Percentiles rank a stretch among this genome's conserved stretches.
Conservation (phyloP, 2,113 vertebrate species). For the Pollachius pollachius region DNA sequence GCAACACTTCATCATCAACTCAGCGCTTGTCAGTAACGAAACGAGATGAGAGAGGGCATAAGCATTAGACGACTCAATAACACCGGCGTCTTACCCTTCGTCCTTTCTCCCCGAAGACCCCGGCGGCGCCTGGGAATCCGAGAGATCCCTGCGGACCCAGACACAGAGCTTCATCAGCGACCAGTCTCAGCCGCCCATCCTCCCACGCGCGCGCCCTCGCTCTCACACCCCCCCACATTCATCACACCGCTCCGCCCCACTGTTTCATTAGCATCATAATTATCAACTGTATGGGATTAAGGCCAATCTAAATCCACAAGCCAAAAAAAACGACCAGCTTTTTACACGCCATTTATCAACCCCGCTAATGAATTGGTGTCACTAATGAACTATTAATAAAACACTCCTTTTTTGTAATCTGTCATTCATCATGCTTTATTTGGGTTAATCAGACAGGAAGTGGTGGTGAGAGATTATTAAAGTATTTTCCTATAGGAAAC, state of each 20-base stretch:
- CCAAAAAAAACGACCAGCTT: constrained; percentile 48
- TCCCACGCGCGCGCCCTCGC: not conserved
- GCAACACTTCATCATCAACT: not conserved
- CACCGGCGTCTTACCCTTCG: constrained; percentile 79
- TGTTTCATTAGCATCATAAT: constrained; percentile 71
- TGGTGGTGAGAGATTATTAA: constrained; percentile 17
- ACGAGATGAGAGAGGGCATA: not conserved
- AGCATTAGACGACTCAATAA: constrained; percentile 7
- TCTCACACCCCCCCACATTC: constrained; percentile 43
- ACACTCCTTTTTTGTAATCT: constrained; percentile 54
- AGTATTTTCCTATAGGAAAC: constrained; percentile 22
- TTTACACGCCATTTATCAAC: constrained; percentile 68
- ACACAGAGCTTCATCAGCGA: constrained; percentile 64
- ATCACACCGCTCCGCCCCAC: constrained; percentile 54
- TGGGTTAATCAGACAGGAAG: constrained; percentile 60
- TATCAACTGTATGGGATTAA: constrained; percentile 70
- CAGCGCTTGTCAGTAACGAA: not conserved
- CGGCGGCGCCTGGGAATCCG: constrained; percentile 80
- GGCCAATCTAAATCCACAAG: constrained; percentile 64
- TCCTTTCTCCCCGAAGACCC: constrained; percentile 85
- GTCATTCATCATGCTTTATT: constrained; percentile 63
- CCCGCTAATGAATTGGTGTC: constrained; percentile 65
- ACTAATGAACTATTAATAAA: constrained; percentile 74
- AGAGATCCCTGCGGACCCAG: constrained; percentile 78
- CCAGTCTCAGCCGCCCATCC: constrained; percentile 37